phyloP scores from a whole-genome alignment of 2,797 vertebrate species.

The Hydrophis major region DNA sequence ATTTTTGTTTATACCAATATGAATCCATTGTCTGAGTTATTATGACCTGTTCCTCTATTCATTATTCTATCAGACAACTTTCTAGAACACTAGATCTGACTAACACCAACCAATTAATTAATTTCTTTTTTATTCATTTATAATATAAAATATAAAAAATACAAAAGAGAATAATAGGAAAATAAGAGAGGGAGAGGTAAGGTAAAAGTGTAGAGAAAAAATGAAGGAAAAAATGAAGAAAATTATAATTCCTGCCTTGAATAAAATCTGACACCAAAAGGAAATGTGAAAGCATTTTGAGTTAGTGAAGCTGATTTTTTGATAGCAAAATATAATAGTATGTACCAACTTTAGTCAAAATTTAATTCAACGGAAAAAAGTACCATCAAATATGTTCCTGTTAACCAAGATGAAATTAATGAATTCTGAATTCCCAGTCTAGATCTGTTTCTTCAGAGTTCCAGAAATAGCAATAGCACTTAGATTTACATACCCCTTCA shows the following conservation, averaged over 20 bases:
- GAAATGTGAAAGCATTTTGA: conserved; percentile 6
- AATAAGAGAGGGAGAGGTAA: too few species aligned
- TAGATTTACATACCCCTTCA: background rate
- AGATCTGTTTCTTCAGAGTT: background rate
- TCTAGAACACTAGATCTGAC: too few species aligned
- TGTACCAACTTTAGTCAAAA: background rate
- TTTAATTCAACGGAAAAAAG: background rate
- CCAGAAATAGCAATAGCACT: background rate
- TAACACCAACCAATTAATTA: too few species aligned
- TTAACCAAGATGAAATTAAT: background rate
- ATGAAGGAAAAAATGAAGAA: conserved; percentile 26
- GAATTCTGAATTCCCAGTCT: background rate
- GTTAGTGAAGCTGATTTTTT: conserved; percentile 21
- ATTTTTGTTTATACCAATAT: too few species aligned
- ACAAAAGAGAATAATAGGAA: too few species aligned
- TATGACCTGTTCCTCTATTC: too few species aligned
- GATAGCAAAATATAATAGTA: background rate
- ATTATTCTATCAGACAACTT: too few species aligned
- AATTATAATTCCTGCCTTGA: conserved; percentile 39
- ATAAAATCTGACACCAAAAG: conserved; percentile 41
- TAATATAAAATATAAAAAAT: too few species aligned
- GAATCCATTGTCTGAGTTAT: too few species aligned
- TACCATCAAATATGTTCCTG: background rate
- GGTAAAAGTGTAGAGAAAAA: too few species aligned
- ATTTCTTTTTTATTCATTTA: too few species aligned